A percentile compares a stretch with the other conserved stretches of the same genome.
Evolutionary conservation across 2,888 invertebrate species (phyloP).

Genomic region (Perizoma flavofasciatum): DNA sequence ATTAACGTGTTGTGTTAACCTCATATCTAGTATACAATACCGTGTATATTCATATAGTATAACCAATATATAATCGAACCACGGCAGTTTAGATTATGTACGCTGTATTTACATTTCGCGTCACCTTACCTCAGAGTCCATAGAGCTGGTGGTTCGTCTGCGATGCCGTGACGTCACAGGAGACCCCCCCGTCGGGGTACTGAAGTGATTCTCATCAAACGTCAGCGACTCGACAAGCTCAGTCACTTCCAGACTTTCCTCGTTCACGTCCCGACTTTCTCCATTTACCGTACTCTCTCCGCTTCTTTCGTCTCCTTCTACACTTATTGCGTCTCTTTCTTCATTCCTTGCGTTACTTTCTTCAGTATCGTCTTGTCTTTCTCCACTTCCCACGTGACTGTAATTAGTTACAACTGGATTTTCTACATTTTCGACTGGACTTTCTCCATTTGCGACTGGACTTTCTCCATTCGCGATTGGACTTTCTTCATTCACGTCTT

Average conservation of each 20-base stretch:
- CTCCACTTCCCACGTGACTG: not conserved
- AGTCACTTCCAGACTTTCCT: slow-evolving; percentile 35
- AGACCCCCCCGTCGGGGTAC: slow-evolving; percentile 69
- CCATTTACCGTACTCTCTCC: slow-evolving; percentile 6
- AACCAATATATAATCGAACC: slow-evolving; percentile 18
- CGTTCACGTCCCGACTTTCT: slow-evolving; percentile 50
- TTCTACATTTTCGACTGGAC: not conserved
- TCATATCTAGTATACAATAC: no score
- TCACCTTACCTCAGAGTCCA: slow-evolving; percentile 76
- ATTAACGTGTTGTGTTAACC: no score
- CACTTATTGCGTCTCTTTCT: not conserved
- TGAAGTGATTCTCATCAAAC: slow-evolving; percentile 80
- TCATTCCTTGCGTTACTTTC: not conserved
- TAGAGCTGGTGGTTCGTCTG: slow-evolving; percentile 62
- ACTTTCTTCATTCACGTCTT: slow-evolving; percentile 8
- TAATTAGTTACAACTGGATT: not conserved
- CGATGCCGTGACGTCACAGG: slow-evolving; percentile 53
- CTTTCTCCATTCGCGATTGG: not conserved
- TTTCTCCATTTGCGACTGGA: not conserved
- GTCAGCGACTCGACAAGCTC: slow-evolving; percentile 52
- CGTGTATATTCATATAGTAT: not conserved
- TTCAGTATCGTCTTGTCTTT: not conserved
- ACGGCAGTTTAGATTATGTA: slow-evolving; percentile 23
- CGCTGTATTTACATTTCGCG: slow-evolving; percentile 39
- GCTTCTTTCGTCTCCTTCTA: not conserved